phyloP scores from a whole-genome alignment of 2,797 vertebrate genomes.

The Anisognathus igniventris region DNA sequence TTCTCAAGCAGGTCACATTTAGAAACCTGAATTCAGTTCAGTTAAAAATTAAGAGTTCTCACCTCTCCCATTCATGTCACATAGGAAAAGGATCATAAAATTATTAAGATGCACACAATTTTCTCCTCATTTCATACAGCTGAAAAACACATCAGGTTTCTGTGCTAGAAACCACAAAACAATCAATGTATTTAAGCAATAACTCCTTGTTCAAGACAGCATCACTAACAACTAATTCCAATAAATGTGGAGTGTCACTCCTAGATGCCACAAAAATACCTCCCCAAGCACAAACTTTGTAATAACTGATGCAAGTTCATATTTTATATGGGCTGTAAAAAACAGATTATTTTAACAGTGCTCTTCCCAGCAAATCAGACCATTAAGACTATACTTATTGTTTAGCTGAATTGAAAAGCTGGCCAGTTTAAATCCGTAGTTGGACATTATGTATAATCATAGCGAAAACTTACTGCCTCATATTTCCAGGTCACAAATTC shows the following conservation, averaged over 20 bases:
- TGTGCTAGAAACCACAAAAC: constrained; percentile 44
- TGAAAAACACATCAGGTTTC: background rate
- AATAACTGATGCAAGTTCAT: constrained; percentile 53
- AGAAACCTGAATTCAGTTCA: constrained; percentile 40
- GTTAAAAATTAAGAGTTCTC: constrained; percentile 46
- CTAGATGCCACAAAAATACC: constrained; percentile 46
- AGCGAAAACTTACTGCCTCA: constrained; percentile 45
- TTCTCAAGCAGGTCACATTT: constrained; percentile 61
- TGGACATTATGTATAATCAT: constrained; percentile 29
- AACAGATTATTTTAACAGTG: constrained; percentile 60
- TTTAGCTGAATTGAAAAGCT: constrained; percentile 59
- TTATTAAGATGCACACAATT: background rate
- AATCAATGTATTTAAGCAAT: constrained; percentile 38
- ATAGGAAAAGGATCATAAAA: background rate
- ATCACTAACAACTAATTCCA: constrained; percentile 62
- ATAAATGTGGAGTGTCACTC: constrained; percentile 28
- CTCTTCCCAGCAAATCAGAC: constrained; percentile 64
- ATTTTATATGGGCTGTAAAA: constrained; percentile 58
- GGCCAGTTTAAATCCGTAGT: constrained; percentile 52
- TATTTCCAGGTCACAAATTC: constrained; percentile 35
- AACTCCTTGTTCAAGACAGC: constrained; percentile 56
- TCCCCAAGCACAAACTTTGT: constrained; percentile 65
- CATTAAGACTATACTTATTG: constrained; percentile 65
- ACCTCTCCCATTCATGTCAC: background rate
- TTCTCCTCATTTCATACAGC: constrained; percentile 11